Evolutionary conservation across 2,888 invertebrate species (phyloP), one percentile per base, ranked within the genome.

Genomic region (Phortica okadai): DNA sequence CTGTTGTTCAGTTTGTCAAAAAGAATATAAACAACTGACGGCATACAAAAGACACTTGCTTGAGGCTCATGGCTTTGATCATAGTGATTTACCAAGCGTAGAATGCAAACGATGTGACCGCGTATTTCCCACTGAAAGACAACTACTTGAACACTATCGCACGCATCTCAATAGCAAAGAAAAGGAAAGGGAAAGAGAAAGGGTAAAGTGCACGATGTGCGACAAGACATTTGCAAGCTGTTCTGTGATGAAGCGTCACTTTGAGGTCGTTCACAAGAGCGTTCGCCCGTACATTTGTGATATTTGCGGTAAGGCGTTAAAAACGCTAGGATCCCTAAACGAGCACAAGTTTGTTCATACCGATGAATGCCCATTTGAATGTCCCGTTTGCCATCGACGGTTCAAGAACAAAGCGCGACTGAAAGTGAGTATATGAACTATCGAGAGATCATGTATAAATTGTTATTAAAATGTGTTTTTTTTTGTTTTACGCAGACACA

Each of bases 331-430:
- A 0, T 92, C 92, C 0, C 85, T 93, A 1, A 92, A 91, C 75
- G 92, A 93, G 76, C 93, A 93, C 85, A 91, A 92, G 78, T 89
- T 92, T 6, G 92, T 92, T 0, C 93, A 93, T 79, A 92, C 92
- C 33, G 92, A 92, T 44, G 92, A 92, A 8, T 90, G 91, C 45
- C 92, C 92, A 0, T 92, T 90, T 79, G 90, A 91, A 75, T 93
- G 93, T 82, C 84, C 89, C 0, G 90, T 91, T 25, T 92, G 92
- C 59, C 86, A 89, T 3, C 90, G 91, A 25, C 82, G 86, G 1
- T 92, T 92, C 76, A 92, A 92, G 77, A 91, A 90, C 81, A 87
- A 89, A 76, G 83, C 90, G 6, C 82, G 91, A n/a, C 81, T 91
- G 8, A 90, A 89, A 81, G 90, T 89, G 67, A 70, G 16, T 62